Evolutionary conservation across 2,797 vertebrate species (phyloP).

Genomic region (Scolopax bukidnonensis): DNA sequence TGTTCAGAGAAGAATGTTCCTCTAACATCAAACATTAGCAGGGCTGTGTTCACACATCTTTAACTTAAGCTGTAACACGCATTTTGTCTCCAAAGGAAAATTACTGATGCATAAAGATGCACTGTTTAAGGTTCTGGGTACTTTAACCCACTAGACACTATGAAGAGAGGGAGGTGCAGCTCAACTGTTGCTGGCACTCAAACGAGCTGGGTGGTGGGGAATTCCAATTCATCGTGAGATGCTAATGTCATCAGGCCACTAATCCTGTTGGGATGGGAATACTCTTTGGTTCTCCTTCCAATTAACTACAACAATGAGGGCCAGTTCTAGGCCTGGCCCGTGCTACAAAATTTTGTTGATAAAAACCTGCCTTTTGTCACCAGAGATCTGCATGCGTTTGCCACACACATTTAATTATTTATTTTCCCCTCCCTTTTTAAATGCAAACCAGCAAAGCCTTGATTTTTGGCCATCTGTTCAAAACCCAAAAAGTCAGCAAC

Average conservation of each 20-base stretch:
- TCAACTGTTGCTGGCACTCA: background rate
- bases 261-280: background rate
- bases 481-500: background rate
- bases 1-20: constrained; percentile 48
- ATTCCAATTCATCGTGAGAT: background rate
- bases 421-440: background rate
- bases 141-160: background rate
- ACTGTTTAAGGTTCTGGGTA: background rate
- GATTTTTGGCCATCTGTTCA: background rate
- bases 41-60: background rate
- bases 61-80: background rate
- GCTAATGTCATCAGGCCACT: background rate
- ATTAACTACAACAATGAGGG: accelerated
- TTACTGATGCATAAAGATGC: background rate
- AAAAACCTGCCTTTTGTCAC: background rate
- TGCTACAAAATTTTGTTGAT: background rate
- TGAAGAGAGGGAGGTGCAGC: background rate
- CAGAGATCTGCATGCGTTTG: background rate
- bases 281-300: background rate
- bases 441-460: background rate
- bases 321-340: background rate
- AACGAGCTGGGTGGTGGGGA: background rate
- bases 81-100: background rate
- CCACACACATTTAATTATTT: too few relatives aligned
- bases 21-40: constrained; percentile 20